phyloP scores from a whole-genome alignment of 1,140 invertebrate genomes.

The Apolygus lucorum region DNA sequence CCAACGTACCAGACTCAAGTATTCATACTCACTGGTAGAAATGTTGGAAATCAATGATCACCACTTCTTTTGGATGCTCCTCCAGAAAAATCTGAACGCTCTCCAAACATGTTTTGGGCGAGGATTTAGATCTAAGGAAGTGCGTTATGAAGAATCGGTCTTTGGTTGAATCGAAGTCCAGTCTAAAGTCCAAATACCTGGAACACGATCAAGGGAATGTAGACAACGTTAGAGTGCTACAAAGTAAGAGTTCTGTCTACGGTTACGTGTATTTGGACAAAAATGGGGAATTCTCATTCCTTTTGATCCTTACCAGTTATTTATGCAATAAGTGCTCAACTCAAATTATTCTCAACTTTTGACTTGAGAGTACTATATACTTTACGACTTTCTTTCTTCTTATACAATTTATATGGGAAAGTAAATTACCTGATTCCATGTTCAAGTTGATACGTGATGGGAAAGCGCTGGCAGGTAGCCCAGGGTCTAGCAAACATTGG shows the following conservation, averaged over 20 bases:
- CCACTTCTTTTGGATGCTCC: background rate
- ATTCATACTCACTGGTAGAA: constrained; percentile 2
- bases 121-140: background rate
- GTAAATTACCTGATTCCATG: background rate
- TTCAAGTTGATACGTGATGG: background rate
- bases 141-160: background rate
- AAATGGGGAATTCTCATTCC: no score
- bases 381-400: no score
- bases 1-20: no score
- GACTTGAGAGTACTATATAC: no score
- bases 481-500: background rate
- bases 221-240: no score
- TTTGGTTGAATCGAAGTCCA: background rate
- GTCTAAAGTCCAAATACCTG: background rate
- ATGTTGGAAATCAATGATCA: constrained; percentile 2
- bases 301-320: no score
- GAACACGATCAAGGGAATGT: no score
- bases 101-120: background rate
- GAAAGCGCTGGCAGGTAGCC: background rate
- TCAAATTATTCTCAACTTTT: no score
- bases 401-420: no score
- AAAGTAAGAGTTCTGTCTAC: no score
- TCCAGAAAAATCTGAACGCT: background rate
- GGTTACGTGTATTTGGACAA: no score
- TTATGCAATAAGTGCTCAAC: no score